Base-by-base conservation (phyloP, 2,113 vertebrate species). In the Gavia stellata region DNA sequence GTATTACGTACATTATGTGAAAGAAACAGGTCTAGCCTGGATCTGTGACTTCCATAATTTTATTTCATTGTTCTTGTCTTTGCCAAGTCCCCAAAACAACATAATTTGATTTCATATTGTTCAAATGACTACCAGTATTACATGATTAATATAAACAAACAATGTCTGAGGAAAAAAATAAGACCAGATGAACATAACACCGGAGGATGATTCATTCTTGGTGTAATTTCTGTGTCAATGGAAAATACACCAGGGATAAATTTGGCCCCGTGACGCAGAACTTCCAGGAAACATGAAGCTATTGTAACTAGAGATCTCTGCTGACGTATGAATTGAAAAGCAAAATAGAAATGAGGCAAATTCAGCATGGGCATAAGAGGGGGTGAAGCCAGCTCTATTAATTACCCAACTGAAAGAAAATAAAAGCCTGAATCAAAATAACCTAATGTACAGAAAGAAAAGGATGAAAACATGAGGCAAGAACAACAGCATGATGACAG, bases 281-380 rank as follows among this genome's bases (percentile, higher is more conserved):
- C 77, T 96, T 97, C 97, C 96, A 97, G 92, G 96, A 97, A 97
- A 96, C 65, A 81, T 89, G 67, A 94, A 94, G 81, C 52, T 89
- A 59, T 94, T 96, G 95, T 95, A 97, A 97, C 88, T 50, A 79
- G 94, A 97, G 94, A 94, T 83, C 89, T 96, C 45, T 25, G 74
- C 90, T 97, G 93, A 97, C 40, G 88, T 97, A 94, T 86, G 56
- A 96, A 95, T 72, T 90, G 89, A 95, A 95, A 93, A 96, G 77
- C 73, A 93, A 94, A 91, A 85, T 23, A 97, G 84, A 89, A 96
- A 94, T 90, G 70, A 96, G 55, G 82, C 36, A 94, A 96, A 96
- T 91, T 72, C 93, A 97, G 65, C 58, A 79, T 14, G 28, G 56
- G 61, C 44, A 82, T 86, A 92, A 96, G 86, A 77, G 74, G n/a